A percentile compares a stretch with the other conserved stretches of the same genome.
Conservation (phyloP, 2,888 invertebrate genomes). For the Zeuzera pyrina region DNA sequence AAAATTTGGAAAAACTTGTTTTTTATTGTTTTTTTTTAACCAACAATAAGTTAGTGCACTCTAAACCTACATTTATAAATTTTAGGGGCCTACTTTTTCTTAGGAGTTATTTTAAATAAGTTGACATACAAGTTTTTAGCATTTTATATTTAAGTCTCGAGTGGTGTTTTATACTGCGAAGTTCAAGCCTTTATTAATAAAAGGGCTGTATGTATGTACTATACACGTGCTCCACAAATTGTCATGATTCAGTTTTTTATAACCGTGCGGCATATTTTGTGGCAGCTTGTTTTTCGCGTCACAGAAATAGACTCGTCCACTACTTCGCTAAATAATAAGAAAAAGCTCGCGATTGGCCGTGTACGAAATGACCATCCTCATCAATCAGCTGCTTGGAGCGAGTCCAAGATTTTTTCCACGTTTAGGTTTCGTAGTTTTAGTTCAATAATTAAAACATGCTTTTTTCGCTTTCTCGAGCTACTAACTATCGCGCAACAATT, state of each 20-base stretch:
- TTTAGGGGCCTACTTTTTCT: too few relatives aligned
- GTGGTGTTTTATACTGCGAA: too few relatives aligned
- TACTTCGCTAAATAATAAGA: constrained; percentile 72
- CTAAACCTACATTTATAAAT: too few relatives aligned
- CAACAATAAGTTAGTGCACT: too few relatives aligned
- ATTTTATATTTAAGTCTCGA: too few relatives aligned
- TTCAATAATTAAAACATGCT: constrained; percentile 57
- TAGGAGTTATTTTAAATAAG: too few relatives aligned
- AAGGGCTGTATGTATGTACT: too few relatives aligned
- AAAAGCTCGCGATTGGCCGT: constrained; percentile 71
- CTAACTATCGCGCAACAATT: background rate
- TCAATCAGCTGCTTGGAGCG: constrained; percentile 71
- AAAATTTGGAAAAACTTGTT: too few relatives aligned
- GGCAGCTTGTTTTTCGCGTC: constrained; percentile 64
- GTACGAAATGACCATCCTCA: constrained; percentile 73
- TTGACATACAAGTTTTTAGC: too few relatives aligned
- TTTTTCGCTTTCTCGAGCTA: constrained; percentile 33
- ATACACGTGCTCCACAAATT: too few relatives aligned
- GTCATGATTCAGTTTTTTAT: constrained; percentile 1
- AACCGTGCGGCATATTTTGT: constrained; percentile 32
- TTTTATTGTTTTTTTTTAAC: too few relatives aligned
- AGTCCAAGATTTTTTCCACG: constrained; percentile 71
- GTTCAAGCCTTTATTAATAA: too few relatives aligned
- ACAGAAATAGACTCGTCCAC: constrained; percentile 67
- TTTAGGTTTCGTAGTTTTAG: constrained; percentile 69